Percentiles rank a stretch among this genome's conserved stretches.
Conservation (phyloP, 2,113 vertebrate genomes). For the Copsychus sechellarum region DNA sequence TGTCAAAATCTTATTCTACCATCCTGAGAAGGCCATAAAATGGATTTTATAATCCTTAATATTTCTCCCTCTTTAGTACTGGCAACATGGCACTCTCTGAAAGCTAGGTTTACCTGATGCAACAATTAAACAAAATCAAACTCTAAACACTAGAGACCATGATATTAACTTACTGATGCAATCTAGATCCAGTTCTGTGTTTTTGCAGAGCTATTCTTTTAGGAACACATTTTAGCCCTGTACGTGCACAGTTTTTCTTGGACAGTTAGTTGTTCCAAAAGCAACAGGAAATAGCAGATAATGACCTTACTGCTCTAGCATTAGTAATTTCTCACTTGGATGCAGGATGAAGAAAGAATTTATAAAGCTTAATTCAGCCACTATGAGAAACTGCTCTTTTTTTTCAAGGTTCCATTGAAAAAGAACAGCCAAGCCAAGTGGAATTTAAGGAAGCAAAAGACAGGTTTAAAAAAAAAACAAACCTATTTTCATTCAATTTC, state of each 20-base stretch:
- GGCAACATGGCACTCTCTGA: background rate
- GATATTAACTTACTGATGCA: background rate
- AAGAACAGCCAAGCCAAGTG: background rate
- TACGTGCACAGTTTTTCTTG: conserved; percentile 25
- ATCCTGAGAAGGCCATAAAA: background rate
- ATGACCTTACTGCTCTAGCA: conserved; percentile 46
- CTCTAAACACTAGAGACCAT: background rate
- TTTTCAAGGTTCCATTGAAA: background rate
- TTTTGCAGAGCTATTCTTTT: conserved; percentile 26
- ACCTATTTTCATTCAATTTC: background rate
- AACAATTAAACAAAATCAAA: background rate
- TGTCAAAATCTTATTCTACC: background rate
- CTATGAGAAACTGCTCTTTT: background rate
- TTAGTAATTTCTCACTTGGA: conserved; percentile 26
- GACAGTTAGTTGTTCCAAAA: conserved; percentile 45
- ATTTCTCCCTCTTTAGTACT: background rate
- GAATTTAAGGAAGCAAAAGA: background rate
- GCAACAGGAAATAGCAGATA: conserved; percentile 72
- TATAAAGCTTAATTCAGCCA: background rate
- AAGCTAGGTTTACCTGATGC: background rate
- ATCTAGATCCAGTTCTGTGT: background rate
- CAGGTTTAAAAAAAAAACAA: background rate
- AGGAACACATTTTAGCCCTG: conserved; percentile 37
- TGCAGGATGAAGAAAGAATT: background rate
- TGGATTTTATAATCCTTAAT: background rate